phyloP scores from a whole-genome alignment of 2,888 invertebrate genomes.

The Polydrusus tereticollis region DNA sequence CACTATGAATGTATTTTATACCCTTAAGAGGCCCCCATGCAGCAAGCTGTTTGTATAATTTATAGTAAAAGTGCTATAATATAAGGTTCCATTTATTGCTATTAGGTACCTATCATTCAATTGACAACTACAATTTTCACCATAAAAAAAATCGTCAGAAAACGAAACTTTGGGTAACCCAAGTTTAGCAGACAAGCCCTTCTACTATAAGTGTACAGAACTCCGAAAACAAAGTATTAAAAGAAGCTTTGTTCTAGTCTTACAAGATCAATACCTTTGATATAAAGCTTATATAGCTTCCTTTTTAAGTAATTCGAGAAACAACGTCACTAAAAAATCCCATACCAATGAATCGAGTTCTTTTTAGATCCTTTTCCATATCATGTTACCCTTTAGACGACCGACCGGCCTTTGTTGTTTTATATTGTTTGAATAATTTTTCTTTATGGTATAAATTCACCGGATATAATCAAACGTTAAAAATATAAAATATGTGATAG shows the following conservation, averaged over 20 bases:
- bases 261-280: background rate
- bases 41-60: too few relatives aligned
- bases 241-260: background rate
- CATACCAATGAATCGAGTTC: background rate
- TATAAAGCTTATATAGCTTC: background rate
- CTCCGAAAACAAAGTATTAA: background rate
- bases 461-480: background rate
- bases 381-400: slow-evolving; percentile 3
- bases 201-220: background rate
- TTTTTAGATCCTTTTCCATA: background rate
- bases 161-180: too few relatives aligned
- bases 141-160: too few relatives aligned
- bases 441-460: background rate
- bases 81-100: too few relatives aligned
- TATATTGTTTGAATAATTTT: background rate
- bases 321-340: slow-evolving; percentile 2
- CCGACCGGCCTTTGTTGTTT: slow-evolving; percentile 4
- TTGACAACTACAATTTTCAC: too few relatives aligned
- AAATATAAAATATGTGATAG: too few relatives aligned
- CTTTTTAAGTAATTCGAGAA: background rate
- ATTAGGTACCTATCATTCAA: too few relatives aligned
- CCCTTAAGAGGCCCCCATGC: too few relatives aligned
- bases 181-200: too few relatives aligned
- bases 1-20: too few relatives aligned
- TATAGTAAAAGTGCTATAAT: too few relatives aligned